Conservation (phyloP, 2,113 vertebrate species). For the Xenopus borealis region DNA sequence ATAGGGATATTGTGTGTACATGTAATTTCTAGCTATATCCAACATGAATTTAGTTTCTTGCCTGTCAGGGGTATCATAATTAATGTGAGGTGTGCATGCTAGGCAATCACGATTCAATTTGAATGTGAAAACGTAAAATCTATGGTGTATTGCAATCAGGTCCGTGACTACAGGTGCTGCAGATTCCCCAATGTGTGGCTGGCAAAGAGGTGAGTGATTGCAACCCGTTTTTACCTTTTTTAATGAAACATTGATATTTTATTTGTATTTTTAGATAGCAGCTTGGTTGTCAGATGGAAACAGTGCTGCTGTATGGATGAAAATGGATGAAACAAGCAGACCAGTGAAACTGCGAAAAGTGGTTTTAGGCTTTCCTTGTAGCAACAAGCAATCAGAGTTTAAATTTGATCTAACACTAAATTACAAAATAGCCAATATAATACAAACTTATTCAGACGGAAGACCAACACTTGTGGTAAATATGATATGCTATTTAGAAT, state of each 20-base stretch:
- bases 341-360: slow-evolving; percentile 93
- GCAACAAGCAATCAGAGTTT: slow-evolving; percentile 84
- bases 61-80: too few species aligned
- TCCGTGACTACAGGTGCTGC: too few species aligned
- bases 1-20: too few species aligned
- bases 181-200: too few species aligned
- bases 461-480: slow-evolving; percentile 91
- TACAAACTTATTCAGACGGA: slow-evolving; percentile 90
- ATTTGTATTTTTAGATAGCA: slow-evolving; percentile 76
- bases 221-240: too few species aligned
- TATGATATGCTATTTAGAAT: neutral
- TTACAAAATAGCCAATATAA: slow-evolving; percentile 88
- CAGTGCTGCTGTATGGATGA: slow-evolving; percentile 78
- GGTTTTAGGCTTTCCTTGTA: slow-evolving; percentile 89
- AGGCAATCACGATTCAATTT: too few species aligned
- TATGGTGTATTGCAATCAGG: too few species aligned
- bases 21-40: too few species aligned
- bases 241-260: slow-evolving; percentile 23
- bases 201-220: too few species aligned
- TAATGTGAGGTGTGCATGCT: too few species aligned
- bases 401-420: slow-evolving; percentile 94
- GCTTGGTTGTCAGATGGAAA: slow-evolving; percentile 88
- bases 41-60: too few species aligned
- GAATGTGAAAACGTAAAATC: too few species aligned
- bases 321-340: slow-evolving; percentile 89